Evolutionary conservation across 1,140 invertebrate species (phyloP).

Genomic region (Bombyx mandarina): DNA sequence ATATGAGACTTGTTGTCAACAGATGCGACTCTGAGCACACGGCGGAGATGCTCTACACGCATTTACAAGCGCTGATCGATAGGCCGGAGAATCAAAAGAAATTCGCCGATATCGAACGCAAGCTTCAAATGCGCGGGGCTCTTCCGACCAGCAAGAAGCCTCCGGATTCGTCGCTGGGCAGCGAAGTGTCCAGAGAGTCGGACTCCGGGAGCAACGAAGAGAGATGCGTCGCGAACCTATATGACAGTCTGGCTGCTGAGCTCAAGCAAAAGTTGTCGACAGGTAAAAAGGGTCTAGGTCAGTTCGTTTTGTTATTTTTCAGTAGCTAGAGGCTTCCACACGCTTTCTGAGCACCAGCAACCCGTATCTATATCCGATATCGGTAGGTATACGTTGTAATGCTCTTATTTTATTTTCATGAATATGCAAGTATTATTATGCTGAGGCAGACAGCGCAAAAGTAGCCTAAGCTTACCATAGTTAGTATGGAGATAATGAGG

Average conservation of each 20-base stretch:
- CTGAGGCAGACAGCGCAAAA: no score
- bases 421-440: no score
- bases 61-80: slow-evolving; percentile 86
- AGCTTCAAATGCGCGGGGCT: slow-evolving; percentile 70
- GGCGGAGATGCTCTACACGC: slow-evolving; percentile 85
- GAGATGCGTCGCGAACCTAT: slow-evolving; percentile 75
- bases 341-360: slow-evolving; percentile 15
- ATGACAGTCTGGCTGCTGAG: slow-evolving; percentile 93
- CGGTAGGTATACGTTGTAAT: slow-evolving; percentile 1
- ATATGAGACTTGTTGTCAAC: slow-evolving; percentile 10
- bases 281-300: slow-evolving; percentile 66
- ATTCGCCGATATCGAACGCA: slow-evolving; percentile 83
- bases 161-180: slow-evolving; percentile 78
- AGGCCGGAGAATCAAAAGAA: neutral
- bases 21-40: slow-evolving; percentile 94
- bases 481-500: no score
- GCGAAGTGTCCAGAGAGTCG: slow-evolving; percentile 80
- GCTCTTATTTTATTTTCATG: neutral
- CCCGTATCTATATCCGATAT: neutral
- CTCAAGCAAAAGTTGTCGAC: slow-evolving; percentile 85
- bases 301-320: slow-evolving; percentile 38
- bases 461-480: no score
- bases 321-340: slow-evolving; percentile 23
- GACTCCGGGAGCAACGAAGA: slow-evolving; percentile 84
- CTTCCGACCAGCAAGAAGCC: slow-evolving; percentile 51